These are phyloP conservation scores for Phainopepla nitens DNA, from an alignment of 2,113 vertebrate species.

Conservation along the genomic window DNA sequence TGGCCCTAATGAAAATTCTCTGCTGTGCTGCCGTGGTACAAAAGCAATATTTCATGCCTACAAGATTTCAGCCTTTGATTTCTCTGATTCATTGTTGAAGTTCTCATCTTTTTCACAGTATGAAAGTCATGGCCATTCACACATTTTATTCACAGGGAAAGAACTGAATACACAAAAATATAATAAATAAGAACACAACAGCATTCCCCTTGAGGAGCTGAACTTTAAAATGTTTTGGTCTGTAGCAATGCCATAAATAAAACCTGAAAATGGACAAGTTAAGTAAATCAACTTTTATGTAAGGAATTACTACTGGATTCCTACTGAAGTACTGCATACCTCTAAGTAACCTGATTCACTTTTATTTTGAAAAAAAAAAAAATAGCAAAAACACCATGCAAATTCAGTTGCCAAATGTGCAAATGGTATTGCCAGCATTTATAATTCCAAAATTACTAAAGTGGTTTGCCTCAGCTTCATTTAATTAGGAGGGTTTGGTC, in stretches of 20 bases:
- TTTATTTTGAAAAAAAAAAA: not conserved
- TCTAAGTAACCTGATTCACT: not conserved
- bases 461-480: not conserved
- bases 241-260: not conserved
- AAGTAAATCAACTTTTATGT: not conserved
- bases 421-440: accelerated
- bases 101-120: not conserved
- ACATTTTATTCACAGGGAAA: not conserved
- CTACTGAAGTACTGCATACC: not conserved
- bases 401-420: not conserved
- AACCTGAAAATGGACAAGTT: not conserved
- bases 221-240: not conserved
- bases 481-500: not conserved
- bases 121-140: not conserved
- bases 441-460: not conserved
- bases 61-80: not conserved
- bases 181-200: not conserved
- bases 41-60: not conserved
- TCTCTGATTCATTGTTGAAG: not conserved
- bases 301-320: not conserved
- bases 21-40: not conserved
- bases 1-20: not conserved
- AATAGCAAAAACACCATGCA: not conserved
- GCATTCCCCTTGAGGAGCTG: not conserved
- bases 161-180: not conserved